Evolutionary conservation across 2,888 invertebrate genomes (phyloP).

Genomic region (Eucriotettix oculatus): DNA sequence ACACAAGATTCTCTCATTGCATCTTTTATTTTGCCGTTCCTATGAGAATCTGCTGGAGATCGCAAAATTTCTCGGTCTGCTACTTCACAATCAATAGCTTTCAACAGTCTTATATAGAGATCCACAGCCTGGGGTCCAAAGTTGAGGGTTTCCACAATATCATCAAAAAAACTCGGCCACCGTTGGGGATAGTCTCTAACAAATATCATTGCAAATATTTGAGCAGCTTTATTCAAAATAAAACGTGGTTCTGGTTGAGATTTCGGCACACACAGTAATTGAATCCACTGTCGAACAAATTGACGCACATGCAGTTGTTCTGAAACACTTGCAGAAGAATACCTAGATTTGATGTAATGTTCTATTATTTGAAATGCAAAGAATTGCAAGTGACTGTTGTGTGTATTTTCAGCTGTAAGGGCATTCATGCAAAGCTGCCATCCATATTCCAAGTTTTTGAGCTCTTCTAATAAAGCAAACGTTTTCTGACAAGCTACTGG

Average conservation of each 20-base stretch:
- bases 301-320: slow-evolving; percentile 22
- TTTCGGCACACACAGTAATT: slow-evolving; percentile 17
- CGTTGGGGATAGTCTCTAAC: slow-evolving; percentile 32
- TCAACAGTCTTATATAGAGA: slow-evolving; percentile 31
- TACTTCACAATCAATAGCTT: slow-evolving; percentile 35
- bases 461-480: slow-evolving; percentile 4
- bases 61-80: slow-evolving; percentile 29
- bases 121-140: slow-evolving; percentile 26
- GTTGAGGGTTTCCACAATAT: slow-evolving; percentile 24
- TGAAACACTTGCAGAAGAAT: slow-evolving; percentile 15
- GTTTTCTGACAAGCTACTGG: neutral
- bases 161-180: slow-evolving; percentile 34
- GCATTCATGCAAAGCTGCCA: slow-evolving; percentile 6
- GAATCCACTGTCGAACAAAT: slow-evolving; percentile 25
- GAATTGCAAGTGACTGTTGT: slow-evolving; percentile 26
- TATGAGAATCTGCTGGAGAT: slow-evolving; percentile 24
- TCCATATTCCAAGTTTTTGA: slow-evolving; percentile 4
- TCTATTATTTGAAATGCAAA: slow-evolving; percentile 33
- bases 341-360: slow-evolving; percentile 27
- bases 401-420: neutral
- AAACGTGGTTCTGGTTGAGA: slow-evolving; percentile 22
- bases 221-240: slow-evolving; percentile 35
- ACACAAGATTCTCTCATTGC: slow-evolving; percentile 34
- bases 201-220: slow-evolving; percentile 33
- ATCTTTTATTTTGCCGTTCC: slow-evolving; percentile 35